A percentile compares a stretch with the other conserved stretches of the same genome.
Conservation (phyloP, 2,888 invertebrate species). For the Hirudinaria manillensis region DNA sequence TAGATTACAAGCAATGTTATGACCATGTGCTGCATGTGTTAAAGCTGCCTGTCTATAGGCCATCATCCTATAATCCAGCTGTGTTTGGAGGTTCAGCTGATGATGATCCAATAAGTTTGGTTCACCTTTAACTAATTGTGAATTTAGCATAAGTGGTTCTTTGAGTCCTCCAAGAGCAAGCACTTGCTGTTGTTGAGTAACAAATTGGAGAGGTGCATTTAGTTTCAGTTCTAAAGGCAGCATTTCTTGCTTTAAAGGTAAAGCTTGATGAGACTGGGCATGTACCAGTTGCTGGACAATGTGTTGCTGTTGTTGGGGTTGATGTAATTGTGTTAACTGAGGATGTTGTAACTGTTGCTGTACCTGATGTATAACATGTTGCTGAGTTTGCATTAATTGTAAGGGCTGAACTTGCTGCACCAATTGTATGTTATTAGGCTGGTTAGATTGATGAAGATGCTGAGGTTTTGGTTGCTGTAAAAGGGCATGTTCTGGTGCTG, state of each 20-base stretch:
- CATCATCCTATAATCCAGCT: slow-evolving; percentile 12
- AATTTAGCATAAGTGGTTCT: not conserved
- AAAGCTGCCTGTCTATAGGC: not conserved
- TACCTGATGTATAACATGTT: slow-evolving; percentile 21
- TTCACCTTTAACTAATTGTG: not conserved
- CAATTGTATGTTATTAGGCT: slow-evolving; percentile 8
- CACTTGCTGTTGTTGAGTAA: slow-evolving; percentile 12
- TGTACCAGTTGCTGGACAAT: slow-evolving; percentile 19
- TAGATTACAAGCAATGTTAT: slow-evolving; percentile 12
- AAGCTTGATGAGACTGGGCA: not conserved
- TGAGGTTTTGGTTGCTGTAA: slow-evolving; percentile 11
- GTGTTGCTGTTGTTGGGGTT: slow-evolving; percentile 24
- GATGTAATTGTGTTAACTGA: slow-evolving; percentile 8
- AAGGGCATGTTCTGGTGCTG: slow-evolving; percentile 2
- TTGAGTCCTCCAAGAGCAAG: slow-evolving; percentile 18
- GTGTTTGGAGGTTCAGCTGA: not conserved
- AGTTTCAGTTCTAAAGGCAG: slow-evolving; percentile 18
- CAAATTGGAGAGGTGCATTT: slow-evolving; percentile 23
- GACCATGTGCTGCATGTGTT: not conserved
- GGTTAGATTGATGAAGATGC: not conserved
- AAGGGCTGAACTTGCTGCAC: slow-evolving; percentile 11
- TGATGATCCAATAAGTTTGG: slow-evolving; percentile 10
- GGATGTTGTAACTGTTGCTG: slow-evolving; percentile 24
- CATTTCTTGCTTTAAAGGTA: slow-evolving; percentile 25
- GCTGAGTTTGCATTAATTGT: slow-evolving; percentile 16